A percentile compares a stretch with the other conserved stretches of the same genome.
These are phyloP conservation scores for Turnix velox DNA, from an alignment of 2,113 vertebrate genomes.

Conservation along the genomic window DNA sequence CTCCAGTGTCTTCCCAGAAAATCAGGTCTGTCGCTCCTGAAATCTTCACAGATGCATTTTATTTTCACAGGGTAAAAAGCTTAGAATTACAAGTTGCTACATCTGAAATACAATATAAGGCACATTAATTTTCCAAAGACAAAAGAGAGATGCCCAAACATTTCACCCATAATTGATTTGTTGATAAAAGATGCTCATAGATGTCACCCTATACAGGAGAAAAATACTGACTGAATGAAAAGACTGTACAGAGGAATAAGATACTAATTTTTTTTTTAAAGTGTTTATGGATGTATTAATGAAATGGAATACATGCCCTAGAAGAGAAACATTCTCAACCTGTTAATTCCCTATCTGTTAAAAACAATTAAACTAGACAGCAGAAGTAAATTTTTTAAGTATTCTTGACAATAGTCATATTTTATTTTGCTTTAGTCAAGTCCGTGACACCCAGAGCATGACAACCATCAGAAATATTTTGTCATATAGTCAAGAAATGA, in stretches of 20 bases:
- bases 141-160: not conserved
- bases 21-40: not conserved
- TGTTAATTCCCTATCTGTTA: not conserved
- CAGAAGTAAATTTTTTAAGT: not conserved
- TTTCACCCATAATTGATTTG: not conserved
- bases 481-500: not conserved
- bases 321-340: not conserved
- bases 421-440: not conserved
- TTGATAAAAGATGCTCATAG: not conserved
- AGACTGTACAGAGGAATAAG: not conserved
- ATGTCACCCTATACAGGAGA: not conserved
- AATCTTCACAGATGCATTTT: not conserved
- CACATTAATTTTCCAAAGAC: not conserved
- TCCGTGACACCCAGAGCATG: accelerated
- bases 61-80: not conserved
- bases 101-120: not conserved
- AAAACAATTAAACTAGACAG: not conserved
- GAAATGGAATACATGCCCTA: not conserved
- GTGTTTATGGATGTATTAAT: not conserved
- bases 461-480: not conserved
- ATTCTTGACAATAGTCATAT: not conserved
- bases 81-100: not conserved
- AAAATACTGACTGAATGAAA: not conserved
- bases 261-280: too few species aligned
- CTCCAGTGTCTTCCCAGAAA: not conserved